Evolutionary conservation across 2,888 invertebrate genomes (phyloP), one percentile per base, ranked within the genome.

Genomic region (Limnephilus rhombicus): DNA sequence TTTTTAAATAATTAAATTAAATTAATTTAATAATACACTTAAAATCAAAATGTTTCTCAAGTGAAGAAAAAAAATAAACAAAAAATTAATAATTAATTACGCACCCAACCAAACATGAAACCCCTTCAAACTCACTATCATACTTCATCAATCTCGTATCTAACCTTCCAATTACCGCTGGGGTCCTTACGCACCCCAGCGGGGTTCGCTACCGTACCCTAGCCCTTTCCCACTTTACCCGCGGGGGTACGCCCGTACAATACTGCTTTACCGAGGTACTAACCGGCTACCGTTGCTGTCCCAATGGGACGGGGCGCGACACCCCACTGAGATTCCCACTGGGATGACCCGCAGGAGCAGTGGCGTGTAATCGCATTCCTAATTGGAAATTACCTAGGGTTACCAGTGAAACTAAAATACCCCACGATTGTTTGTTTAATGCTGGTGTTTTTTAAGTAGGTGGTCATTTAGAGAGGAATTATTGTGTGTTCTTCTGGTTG

Each of bases 291-390:
- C 83, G 83, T 31, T 68, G 53, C 18, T 68, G 24, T 18, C 53
- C 53, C 53, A 68, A 15, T 68, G 53, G 53, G 53, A 7, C 53
- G 53, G 24, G 53, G 15, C 53, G 18, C 83, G 83, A 18, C 83
- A 31, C 83, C 82, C 83, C 83, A 18, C 82, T 18, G 82, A 31
- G 82, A 9, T 18, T 15, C 82, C 82, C 53, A 5, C 53, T 24
- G 53, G 53, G 53, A 68, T 24, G 53, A 68, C 53, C 53, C 53
- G 18, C 53, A 68, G 53, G 1, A 68, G 18, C 53, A 68, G 53
- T 68, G 53, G 53, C 29, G 83, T 31, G 83, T 83, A 83, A 83
- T 83, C 83, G 83, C 83, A 83, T 83, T 37, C 83, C 83, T 83
- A 83, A 83, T 83, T 83, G 34, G 31, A 37, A 83, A 37, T 83